These are phyloP conservation scores for Drosophila pseudotakahashii DNA, from an alignment of 2,888 invertebrate species.

Conservation along the genomic window DNA sequence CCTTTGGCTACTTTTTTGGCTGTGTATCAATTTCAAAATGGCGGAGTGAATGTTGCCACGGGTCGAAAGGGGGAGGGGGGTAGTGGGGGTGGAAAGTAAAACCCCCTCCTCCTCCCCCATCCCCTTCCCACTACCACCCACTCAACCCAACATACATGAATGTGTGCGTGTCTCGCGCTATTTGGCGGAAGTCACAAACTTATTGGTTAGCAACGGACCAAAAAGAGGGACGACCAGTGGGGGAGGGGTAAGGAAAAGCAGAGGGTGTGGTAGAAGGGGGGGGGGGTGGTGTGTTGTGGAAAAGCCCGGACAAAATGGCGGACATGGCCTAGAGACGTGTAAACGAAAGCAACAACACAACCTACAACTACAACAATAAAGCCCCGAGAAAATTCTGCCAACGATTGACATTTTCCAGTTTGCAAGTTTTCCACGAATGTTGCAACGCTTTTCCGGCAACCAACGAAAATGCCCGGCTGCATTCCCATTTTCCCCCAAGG, in stretches of 20 bases:
- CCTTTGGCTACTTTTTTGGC: constrained; percentile 27
- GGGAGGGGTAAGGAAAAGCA: too few species aligned
- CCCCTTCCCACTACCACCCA: not conserved
- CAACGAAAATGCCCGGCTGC: constrained; percentile 48
- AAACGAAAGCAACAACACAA: constrained; percentile 12
- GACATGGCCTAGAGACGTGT: constrained; percentile 47
- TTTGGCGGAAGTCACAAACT: constrained; percentile 72
- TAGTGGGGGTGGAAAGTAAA: not conserved
- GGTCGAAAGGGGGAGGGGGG: constrained; percentile 26
- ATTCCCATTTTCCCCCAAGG: not conserved
- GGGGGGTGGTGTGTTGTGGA: not conserved
- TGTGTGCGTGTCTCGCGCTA: constrained; percentile 65
- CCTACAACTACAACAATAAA: constrained; percentile 7
- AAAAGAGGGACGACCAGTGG: constrained; percentile 15
- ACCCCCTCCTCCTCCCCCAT: not conserved
- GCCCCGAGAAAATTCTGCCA: constrained; percentile 15
- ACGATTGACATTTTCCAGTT: constrained; percentile 61
- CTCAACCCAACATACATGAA: constrained; percentile 4
- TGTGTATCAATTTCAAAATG: constrained; percentile 76
- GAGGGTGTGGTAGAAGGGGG: not conserved
- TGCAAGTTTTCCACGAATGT: constrained; percentile 36
- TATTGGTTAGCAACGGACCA: constrained; percentile 69
- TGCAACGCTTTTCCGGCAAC: constrained; percentile 8
- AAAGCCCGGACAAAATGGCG: constrained; percentile 41
- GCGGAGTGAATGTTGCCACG: constrained; percentile 58